These are phyloP conservation scores for Chalcosyrphus nemorum DNA, from an alignment of 2,888 invertebrate species.

Conservation along the genomic window DNA sequence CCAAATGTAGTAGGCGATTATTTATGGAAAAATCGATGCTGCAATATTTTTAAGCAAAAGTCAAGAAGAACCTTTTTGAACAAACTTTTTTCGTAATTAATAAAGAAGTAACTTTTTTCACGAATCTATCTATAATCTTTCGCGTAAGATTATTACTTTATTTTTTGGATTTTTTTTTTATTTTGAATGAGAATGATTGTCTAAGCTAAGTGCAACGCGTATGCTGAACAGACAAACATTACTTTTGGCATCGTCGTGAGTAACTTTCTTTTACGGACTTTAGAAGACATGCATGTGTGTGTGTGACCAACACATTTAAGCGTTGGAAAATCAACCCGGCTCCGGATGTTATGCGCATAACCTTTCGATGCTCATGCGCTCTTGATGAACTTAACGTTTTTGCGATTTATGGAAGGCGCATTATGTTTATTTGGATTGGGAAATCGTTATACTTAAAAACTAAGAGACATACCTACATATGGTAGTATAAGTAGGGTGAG, in stretches of 20 bases:
- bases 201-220: not conserved
- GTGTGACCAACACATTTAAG: not conserved
- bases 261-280: not conserved
- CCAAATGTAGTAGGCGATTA: not conserved
- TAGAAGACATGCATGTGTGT: not conserved
- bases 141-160: no score
- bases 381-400: not conserved
- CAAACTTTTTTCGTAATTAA: no score
- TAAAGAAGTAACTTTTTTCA: not conserved
- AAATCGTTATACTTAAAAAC: not conserved
- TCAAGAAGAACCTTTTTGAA: not conserved
- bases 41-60: not conserved
- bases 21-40: conserved; percentile 12
- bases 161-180: not conserved
- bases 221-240: not conserved
- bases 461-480: no score
- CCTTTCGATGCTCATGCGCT: conserved; percentile 36
- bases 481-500: no score
- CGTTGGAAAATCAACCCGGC: not conserved
- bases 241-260: not conserved
- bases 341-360: conserved; percentile 17
- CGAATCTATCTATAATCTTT: no score
- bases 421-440: not conserved
- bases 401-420: conserved; percentile 11
- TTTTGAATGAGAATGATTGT: not conserved